Evolutionary conservation across 2,888 invertebrate species (phyloP).

Genomic region (Melolontha melolontha): DNA sequence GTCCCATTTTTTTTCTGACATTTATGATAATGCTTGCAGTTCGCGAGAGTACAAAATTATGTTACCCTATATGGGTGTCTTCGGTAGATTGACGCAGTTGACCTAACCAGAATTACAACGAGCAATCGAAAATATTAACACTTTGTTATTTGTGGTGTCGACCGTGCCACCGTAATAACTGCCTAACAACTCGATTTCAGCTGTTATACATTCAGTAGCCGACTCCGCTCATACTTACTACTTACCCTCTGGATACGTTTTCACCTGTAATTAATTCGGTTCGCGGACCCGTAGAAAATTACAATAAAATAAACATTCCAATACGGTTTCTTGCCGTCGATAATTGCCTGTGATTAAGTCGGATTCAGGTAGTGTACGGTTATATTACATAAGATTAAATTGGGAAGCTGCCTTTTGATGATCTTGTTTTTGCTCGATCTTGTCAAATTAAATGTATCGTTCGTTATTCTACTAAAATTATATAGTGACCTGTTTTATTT

Average conservation of each 20-base stretch:
- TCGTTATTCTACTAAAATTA: no score
- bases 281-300: conserved; percentile 20
- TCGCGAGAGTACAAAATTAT: conserved; percentile 16
- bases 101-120: conserved; percentile 23
- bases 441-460: no score
- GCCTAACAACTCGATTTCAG: conserved; percentile 5
- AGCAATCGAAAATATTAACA: conserved; percentile 26
- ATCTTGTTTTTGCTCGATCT: no score
- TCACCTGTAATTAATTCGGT: conserved; percentile 31
- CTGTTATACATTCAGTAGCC: background rate
- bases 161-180: background rate
- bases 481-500: no score
- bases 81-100: conserved; percentile 1
- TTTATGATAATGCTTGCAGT: conserved; percentile 29
- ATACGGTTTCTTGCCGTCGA: conserved; percentile 25
- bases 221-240: background rate
- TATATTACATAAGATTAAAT: conserved; percentile 22
- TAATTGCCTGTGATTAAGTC: conserved; percentile 29
- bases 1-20: conserved; percentile 30
- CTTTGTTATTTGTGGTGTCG: conserved; percentile 10
- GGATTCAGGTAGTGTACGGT: conserved; percentile 5
- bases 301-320: conserved; percentile 34
- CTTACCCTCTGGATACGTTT: conserved; percentile 16
- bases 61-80: conserved; percentile 34
- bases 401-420: conserved; percentile 5